Percentiles rank a stretch among this genome's conserved stretches.
These are phyloP conservation scores for Sminthopsis crassicaudata DNA, from an alignment of 2,113 vertebrate genomes.

Conservation along the genomic window DNA sequence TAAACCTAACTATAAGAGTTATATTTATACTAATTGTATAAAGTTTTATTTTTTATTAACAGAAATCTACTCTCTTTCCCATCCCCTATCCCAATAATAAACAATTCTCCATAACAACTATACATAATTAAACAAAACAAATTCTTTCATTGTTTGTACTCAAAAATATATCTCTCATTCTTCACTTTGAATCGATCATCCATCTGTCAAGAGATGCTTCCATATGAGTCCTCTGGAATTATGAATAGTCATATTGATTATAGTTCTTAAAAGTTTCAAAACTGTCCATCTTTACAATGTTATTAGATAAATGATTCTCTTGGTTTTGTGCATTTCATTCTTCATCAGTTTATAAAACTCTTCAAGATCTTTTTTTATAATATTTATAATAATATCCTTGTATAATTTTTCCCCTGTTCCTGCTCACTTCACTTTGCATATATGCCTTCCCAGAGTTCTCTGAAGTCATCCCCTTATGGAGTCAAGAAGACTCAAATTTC, in stretches of 20 bases:
- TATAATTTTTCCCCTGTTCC: background rate
- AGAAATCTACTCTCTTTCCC: background rate
- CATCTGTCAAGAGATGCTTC: background rate
- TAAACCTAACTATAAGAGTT: background rate
- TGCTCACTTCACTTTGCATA: background rate
- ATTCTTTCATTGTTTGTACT: background rate
- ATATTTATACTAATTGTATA: background rate
- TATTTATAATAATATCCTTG: background rate
- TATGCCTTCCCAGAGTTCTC: background rate
- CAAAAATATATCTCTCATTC: background rate
- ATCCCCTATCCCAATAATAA: background rate
- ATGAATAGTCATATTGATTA: background rate
- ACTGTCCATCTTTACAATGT: background rate
- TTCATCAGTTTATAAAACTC: background rate
- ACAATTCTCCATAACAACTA: background rate
- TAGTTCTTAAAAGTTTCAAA: background rate
- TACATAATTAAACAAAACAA: background rate
- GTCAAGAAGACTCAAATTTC: background rate
- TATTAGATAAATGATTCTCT: background rate
- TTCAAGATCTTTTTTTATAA: too few relatives aligned
- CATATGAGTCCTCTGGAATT: background rate
- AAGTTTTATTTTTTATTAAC: background rate
- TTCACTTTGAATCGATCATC: background rate
- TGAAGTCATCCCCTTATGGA: background rate
- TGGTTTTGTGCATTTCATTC: background rate